Evolutionary conservation across 2,113 vertebrate species (phyloP).

Genomic region (Paramisgurnus dabryanus): DNA sequence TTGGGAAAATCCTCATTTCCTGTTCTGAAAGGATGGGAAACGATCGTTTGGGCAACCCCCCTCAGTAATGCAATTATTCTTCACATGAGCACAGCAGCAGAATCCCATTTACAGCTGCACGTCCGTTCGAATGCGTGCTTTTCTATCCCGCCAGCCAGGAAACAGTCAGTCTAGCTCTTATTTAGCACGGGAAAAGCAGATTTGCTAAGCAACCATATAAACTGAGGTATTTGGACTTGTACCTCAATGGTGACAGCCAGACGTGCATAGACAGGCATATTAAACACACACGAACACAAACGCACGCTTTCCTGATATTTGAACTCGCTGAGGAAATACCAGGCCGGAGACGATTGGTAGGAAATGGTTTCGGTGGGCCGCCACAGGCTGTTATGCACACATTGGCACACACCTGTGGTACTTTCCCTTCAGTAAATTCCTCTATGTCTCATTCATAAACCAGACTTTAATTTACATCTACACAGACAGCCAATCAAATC

Average conservation of each 20-base stretch:
- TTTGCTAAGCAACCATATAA: conserved; percentile 76
- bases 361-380: conserved; percentile 5
- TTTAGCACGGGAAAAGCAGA: conserved; percentile 67
- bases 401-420: background rate
- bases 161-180: conserved; percentile 59
- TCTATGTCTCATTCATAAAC: conserved; percentile 1
- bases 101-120: background rate
- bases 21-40: conserved; percentile 21
- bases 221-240: conserved; percentile 65
- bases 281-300: conserved; percentile 38
- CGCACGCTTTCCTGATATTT: conserved; percentile 58
- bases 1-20: conserved; percentile 47
- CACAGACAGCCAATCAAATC: conserved; percentile 3
- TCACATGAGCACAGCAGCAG: conserved; percentile 9
- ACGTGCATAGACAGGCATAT: conserved; percentile 25
- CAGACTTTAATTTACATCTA: conserved; percentile 15
- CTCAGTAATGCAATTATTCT: conserved; percentile 41
- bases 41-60: conserved; percentile 19
- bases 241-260: conserved; percentile 35
- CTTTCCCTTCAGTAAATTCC: conserved; percentile 10
- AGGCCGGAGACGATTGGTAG: conserved; percentile 8
- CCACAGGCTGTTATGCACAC: background rate
- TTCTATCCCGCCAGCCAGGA: conserved; percentile 62
- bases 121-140: conserved; percentile 22
- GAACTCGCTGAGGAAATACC: conserved; percentile 37